Base-by-base conservation (phyloP, 2,888 invertebrate species). In the Tenodera sinensis region DNA sequence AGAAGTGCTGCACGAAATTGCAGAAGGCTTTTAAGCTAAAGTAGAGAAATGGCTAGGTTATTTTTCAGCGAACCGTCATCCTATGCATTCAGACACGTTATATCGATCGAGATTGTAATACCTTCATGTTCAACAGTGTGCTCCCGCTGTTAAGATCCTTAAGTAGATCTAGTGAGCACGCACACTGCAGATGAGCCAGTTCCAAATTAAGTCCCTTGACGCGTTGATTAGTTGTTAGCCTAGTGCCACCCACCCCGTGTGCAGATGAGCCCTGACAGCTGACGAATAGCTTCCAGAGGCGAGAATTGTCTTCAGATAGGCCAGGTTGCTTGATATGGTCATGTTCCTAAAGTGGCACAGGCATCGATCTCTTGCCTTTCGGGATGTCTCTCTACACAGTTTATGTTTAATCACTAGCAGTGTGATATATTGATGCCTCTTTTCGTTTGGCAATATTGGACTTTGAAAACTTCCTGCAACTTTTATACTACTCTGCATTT, bases 191-290 rank as follows among this genome's bases (percentile, higher is more conserved):
- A 88, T 83, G 88, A 87, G 83, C 42, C 34, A 83, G 88, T 34
- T 88, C 83, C 83, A 88, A 88, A 88, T 88, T 88, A 30, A 88
- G 88, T 88, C 88, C 88, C 88, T 8, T 88, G 88, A 88, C 88
- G 88, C 83, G 88, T 88, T 88, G 88, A 88, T 88, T 88, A 88
- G 88, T 88, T 88, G 54, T 71, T 71, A 71, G 54, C 20, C 54
- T 71, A 25, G 20, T 71, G 83, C 83, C 83, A 71, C 86, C 9
- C 54, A 54, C 28, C 81, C 86, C 81, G 71, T 25, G 15, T 81
- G 9, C 86, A 54, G 71, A 71, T 81, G 86, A 12, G n/a, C 20
- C 86, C 25, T 86, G 81, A 86, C 86, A 86, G 54, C 86, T 86
- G 86, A 86, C 86, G 81, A 81, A 86, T 86, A 47, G 85, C 85